Conservation (phyloP, 2,113 vertebrate genomes). For the Ciconia boyciana region DNA sequence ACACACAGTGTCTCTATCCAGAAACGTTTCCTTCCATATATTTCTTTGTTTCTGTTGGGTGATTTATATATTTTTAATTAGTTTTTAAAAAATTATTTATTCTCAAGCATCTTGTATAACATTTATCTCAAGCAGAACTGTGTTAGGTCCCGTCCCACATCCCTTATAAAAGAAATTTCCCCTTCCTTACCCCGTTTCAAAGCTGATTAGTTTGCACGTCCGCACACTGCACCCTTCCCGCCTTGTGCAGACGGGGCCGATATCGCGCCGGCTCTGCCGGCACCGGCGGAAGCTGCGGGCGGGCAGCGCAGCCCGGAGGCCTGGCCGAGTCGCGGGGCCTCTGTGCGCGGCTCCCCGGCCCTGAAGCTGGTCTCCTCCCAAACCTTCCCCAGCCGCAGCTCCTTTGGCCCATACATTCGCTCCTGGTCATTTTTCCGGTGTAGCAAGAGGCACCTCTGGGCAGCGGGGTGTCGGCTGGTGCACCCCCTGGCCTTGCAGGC, state of each 20-base stretch:
- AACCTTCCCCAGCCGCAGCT: not conserved
- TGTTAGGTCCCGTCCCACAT: not conserved
- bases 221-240: no score
- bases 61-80: conserved; percentile 69
- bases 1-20: conserved; percentile 72
- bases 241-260: not conserved
- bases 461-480: not conserved
- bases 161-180: not conserved
- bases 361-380: not conserved
- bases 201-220: not conserved
- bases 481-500: not conserved
- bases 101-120: no score
- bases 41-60: conserved; percentile 60
- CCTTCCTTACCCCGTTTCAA: not conserved
- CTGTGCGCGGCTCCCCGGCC: not conserved
- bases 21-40: conserved; percentile 62
- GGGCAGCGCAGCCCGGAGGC: not conserved
- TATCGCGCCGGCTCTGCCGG: not conserved
- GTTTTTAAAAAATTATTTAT: not conserved
- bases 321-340: not conserved
- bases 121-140: not conserved
- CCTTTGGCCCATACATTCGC: not conserved
- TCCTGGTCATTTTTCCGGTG: not conserved
- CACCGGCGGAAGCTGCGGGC: not conserved
- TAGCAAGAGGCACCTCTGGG: not conserved